Percentiles rank a stretch among this genome's conserved stretches.
Conservation (phyloP, 2,797 vertebrate species). For the Helicolenus hilgendorfi region DNA sequence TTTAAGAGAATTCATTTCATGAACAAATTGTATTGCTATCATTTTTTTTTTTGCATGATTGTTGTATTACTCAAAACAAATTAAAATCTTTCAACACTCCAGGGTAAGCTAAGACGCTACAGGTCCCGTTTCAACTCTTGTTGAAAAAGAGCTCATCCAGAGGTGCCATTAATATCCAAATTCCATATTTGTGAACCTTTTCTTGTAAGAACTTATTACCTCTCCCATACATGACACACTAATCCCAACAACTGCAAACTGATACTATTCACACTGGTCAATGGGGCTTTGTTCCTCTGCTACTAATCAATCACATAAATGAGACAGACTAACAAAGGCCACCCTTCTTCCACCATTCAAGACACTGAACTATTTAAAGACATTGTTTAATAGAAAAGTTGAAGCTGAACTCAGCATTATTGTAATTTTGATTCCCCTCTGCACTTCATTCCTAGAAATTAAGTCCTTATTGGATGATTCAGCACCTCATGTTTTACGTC, state of each 20-base stretch:
- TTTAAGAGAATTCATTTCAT: neutral
- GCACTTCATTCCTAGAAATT: neutral
- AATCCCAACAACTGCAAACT: constrained; percentile 28
- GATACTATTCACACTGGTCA: constrained; percentile 47
- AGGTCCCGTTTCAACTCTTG: neutral
- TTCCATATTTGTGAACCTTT: neutral
- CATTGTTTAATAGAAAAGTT: too few relatives aligned
- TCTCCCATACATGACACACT: constrained; percentile 22
- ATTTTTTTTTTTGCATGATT: too few relatives aligned
- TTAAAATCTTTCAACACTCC: neutral
- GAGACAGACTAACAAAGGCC: neutral
- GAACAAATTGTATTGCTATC: too few relatives aligned
- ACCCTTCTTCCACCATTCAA: neutral
- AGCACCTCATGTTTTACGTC: too few relatives aligned
- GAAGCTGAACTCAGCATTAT: too few relatives aligned
- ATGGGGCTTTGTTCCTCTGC: constrained; percentile 15
- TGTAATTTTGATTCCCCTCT: neutral
- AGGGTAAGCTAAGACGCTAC: neutral
- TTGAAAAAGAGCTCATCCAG: constrained; percentile 10
- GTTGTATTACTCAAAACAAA: neutral
- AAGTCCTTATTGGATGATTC: neutral
- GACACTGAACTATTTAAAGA: neutral
- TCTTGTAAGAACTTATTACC: constrained; percentile 6
- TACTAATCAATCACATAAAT: constrained; percentile 22
- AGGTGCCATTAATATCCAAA: neutral